Conservation (phyloP, 2,888 invertebrate species). For the Rotaria magnacalcarata region DNA sequence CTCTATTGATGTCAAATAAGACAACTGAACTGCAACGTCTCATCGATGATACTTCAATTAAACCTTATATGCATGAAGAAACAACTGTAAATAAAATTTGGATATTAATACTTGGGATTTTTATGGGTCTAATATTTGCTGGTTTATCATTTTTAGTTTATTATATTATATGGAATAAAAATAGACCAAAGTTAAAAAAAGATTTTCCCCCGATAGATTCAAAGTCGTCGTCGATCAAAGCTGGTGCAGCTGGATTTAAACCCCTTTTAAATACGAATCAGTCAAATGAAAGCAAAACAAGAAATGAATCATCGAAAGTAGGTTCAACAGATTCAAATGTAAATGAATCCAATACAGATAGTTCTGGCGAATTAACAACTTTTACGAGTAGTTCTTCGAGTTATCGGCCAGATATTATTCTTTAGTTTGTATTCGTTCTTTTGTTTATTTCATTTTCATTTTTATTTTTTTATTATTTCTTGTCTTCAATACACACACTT, state of each 20-base stretch:
- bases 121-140: not conserved
- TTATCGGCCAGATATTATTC: not conserved
- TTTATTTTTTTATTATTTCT: not conserved
- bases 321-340: not conserved
- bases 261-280: not conserved
- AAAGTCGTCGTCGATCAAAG: not conserved
- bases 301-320: not conserved
- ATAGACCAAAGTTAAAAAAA: not conserved
- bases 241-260: not conserved
- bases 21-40: not conserved
- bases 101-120: slow-evolving; percentile 8
- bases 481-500: not conserved
- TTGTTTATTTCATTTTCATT: not conserved
- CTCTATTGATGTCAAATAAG: not conserved
- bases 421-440: not conserved
- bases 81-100: not conserved
- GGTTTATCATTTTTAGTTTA: not conserved
- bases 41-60: not conserved
- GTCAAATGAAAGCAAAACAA: not conserved
- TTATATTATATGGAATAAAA: not conserved
- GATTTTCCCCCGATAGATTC: not conserved
- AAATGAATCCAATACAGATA: not conserved
- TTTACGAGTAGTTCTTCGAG: not conserved
- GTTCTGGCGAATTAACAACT: not conserved
- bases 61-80: not conserved